Evolutionary conservation across 2,113 vertebrate species (phyloP), one percentile per base, ranked within the genome.

Genomic region (Heteronetta atricapilla): DNA sequence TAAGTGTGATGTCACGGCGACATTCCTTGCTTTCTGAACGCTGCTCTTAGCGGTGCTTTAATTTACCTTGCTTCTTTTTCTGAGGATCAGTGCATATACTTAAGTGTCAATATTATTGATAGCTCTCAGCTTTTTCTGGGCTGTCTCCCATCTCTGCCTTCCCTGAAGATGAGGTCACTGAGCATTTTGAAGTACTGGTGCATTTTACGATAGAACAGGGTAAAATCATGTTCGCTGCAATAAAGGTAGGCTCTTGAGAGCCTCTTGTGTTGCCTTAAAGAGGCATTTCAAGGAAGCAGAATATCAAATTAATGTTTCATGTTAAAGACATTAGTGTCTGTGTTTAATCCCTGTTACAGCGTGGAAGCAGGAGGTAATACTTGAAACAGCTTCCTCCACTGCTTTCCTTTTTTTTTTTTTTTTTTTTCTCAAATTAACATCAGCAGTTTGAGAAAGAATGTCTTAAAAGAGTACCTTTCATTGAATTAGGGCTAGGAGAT

Each of bases 291-390:
- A 96, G 97, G 95, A 98, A 98, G 86, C 22, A 91, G 89, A 89
- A 86, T 98, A 98, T 98, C 96, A 38, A 94, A 97, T 98, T 95
- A 95, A 97, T 82, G 93, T 97, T 98, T 97, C 87, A 91, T 97
- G 97, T 96, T 97, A 95, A 98, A 98, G 92, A 95, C 95, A 97
- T 98, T 95, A 97, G 96, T 88, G 95, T 78, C 94, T 93, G 82
- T 96, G 94, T 96, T 96, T 97, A 94, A 97, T 98, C 94, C 91
- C 50, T 64, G 58, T 86, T 97, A 93, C 48, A 90, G 77, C 48
- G 48, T 96, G 93, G 95, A 97, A 97, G 91, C 90, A 95, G 82
- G 96, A 95, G 91, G 91, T 96, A 93, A 68, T 97, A 83, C 75
- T 96, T 96, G 85, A 97, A 97, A 90, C 64, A 91, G 58, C 81